A percentile compares a stretch with the other conserved stretches of the same genome.
Conservation (phyloP, 2,113 vertebrate species). For the Seriola aureovittata region DNA sequence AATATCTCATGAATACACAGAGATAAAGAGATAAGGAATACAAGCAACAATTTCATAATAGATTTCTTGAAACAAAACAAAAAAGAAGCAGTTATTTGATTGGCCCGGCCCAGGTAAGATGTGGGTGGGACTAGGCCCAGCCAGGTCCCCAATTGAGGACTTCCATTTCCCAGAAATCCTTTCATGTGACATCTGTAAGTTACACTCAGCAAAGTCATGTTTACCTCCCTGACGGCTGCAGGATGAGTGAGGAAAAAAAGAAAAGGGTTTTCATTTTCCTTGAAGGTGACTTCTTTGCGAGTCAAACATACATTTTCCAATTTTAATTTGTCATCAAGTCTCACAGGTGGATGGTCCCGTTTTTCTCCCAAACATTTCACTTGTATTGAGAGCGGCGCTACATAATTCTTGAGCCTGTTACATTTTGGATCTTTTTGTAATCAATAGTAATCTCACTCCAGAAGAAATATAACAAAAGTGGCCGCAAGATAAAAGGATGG, state of each 20-base stretch:
- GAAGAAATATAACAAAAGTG: slow-evolving; percentile 7
- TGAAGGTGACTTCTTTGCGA: slow-evolving; percentile 11
- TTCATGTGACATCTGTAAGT: slow-evolving; percentile 37
- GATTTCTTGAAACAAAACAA: too few relatives aligned
- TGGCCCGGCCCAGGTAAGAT: too few relatives aligned
- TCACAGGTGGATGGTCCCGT: not conserved
- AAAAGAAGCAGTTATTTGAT: too few relatives aligned
- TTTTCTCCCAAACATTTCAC: not conserved
- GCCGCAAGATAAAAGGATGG: slow-evolving; percentile 23
- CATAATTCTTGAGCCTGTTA: not conserved
- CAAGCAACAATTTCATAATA: too few relatives aligned
- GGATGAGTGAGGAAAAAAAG: not conserved
- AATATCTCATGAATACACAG: too few relatives aligned
- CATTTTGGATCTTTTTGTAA: slow-evolving; percentile 5
- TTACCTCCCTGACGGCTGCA: not conserved
- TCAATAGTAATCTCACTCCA: not conserved
- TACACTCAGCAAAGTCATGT: slow-evolving; percentile 9
- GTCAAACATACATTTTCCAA: slow-evolving; percentile 20
- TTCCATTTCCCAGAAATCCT: slow-evolving; percentile 34
- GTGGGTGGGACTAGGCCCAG: too few relatives aligned
- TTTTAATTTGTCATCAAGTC: slow-evolving; percentile 6
- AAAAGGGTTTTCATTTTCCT: not conserved
- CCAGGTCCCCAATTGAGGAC: not conserved
- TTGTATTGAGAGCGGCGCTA: not conserved
- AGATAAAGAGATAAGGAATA: too few relatives aligned